Base-by-base conservation (phyloP, 2,113 vertebrate genomes). In the Lagopus leucura region DNA sequence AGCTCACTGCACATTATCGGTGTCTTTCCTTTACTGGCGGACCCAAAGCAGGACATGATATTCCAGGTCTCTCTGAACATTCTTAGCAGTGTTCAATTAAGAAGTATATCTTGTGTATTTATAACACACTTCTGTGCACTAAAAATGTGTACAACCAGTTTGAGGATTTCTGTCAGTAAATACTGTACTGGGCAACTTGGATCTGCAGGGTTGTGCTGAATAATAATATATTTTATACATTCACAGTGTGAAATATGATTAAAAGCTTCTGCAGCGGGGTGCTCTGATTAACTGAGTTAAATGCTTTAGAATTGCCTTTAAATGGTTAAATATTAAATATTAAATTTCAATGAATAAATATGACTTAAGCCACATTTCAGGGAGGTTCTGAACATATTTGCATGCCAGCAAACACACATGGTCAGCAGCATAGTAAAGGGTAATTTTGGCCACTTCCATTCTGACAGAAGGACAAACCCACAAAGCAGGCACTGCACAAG, bases 281-380 rank as follows among this genome's bases (percentile, higher is more conserved):
- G n/a, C 25, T 85, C 42, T 8, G 19, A 0, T 86, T 77, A 86
- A 4, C 18, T 30, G 10, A 80, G n/a, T 71, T 85, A 77, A 88
- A 47, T 87, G 32, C n/a, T 82, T 8, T 82, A 85, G 34, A 82
- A 89, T 42, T 48, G 30, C 8, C 48, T 70, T 66, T 80, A 85
- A 85, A 88, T 47, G 13, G 34, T 94, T 89, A 57, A 79, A 84
- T 76, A 82, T 82, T 76, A 82, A 87, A 74, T 82, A 70, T 67
- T 91, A 81, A 15, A 65, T 91, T 24, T 64, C 61, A 40, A 4
- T 71, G 25, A 91, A 90, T 90, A 86, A 80, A 36, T 83, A 48
- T 20, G 10, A 57, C 16, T 65, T 81, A 43, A 6, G 1, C 13
- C 36, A 61, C 27, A 19, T 78, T 94, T 93, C 38, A 88, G 60